Evolutionary conservation across 2,113 vertebrate genomes (phyloP).

Genomic region (Psittacara wagleri): DNA sequence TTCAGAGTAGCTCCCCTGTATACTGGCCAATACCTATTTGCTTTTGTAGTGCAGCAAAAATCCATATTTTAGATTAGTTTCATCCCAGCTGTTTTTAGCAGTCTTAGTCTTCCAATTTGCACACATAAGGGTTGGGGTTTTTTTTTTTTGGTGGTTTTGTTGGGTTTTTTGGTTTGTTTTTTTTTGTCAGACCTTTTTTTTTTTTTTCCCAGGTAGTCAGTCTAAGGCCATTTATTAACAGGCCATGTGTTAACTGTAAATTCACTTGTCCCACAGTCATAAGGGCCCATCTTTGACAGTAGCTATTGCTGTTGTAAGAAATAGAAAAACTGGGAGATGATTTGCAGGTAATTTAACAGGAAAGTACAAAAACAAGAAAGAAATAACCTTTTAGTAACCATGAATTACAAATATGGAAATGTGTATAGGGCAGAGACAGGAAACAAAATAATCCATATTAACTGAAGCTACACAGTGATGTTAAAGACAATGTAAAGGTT

Average conservation of each 20-base stretch:
- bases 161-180: not conserved
- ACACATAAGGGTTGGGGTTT: fast-evolving
- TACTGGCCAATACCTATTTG: fast-evolving
- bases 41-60: not conserved
- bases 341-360: not conserved
- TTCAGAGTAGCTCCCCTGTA: not conserved
- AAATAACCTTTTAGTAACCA: not conserved
- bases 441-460: not conserved
- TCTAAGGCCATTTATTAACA: not conserved
- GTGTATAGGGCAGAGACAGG: not conserved
- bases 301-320: not conserved
- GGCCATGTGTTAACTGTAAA: not conserved
- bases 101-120: not conserved
- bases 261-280: not conserved
- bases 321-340: not conserved
- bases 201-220: fast-evolving
- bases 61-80: not conserved
- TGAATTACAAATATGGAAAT: not conserved
- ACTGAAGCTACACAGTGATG: not conserved
- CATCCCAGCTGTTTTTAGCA: not conserved
- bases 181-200: not conserved
- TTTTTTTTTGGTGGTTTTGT: too few relatives aligned
- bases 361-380: not conserved
- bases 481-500: not conserved
- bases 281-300: not conserved